Evolutionary conservation across 2,113 vertebrate genomes (phyloP).

Genomic region (Sylvia atricapilla): DNA sequence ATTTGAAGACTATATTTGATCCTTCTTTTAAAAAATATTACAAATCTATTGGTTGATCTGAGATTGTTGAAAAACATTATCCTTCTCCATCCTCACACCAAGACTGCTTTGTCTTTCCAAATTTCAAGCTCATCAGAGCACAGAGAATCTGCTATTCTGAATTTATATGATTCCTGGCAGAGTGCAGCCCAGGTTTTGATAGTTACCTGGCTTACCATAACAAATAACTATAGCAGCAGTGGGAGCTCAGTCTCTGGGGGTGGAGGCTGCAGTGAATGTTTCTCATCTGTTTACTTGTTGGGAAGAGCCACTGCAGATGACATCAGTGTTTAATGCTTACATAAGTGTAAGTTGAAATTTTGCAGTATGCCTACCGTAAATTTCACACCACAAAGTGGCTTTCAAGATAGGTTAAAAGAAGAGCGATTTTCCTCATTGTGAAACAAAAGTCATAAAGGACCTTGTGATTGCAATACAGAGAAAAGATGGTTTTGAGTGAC

Average conservation of each 20-base stretch:
- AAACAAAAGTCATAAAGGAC: slow-evolving; percentile 28
- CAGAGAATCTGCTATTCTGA: background rate
- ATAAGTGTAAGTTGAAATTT: background rate
- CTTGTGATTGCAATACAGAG: background rate
- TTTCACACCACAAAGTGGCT: background rate
- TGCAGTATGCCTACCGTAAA: background rate
- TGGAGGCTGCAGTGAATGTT: background rate
- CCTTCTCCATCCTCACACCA: background rate
- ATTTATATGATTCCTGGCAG: background rate
- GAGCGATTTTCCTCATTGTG: background rate
- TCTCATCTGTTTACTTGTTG: background rate
- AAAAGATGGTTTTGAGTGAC: background rate
- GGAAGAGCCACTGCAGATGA: background rate
- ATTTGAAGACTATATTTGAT: background rate
- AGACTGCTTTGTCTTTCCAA: background rate
- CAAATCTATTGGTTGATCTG: background rate
- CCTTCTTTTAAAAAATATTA: background rate
- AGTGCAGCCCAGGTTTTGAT: background rate
- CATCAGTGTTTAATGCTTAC: background rate
- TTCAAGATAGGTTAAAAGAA: background rate
- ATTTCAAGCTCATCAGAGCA: background rate
- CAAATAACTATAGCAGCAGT: background rate
- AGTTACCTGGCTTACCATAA: background rate
- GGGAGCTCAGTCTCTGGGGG: background rate
- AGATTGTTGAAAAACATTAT: background rate